Evolutionary conservation across 92 coral and sea anemone genomes (phyloP).

Genomic region (Parazoanthus atlanticus): DNA sequence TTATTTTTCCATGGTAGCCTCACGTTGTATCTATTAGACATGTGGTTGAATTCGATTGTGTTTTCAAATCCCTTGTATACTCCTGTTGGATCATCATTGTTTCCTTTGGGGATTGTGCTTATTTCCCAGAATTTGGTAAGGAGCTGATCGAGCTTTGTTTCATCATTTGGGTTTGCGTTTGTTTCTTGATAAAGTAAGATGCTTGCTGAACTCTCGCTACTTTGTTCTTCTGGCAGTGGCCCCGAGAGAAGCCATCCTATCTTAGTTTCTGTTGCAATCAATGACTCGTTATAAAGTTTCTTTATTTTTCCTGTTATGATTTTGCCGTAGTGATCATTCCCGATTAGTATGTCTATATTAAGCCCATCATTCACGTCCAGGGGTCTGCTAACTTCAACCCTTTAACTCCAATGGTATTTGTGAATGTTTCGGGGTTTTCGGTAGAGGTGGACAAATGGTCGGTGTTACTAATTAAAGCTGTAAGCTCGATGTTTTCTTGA

Average conservation of each 20-base stretch:
- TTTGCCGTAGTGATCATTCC: slow-evolving; percentile 53
- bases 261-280: slow-evolving; percentile 50
- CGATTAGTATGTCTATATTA: slow-evolving; percentile 53
- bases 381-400: slow-evolving; percentile 50
- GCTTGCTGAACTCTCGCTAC: slow-evolving; percentile 24
- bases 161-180: slow-evolving; percentile 34
- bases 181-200: slow-evolving; percentile 33
- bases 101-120: slow-evolving; percentile 45
- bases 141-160: slow-evolving; percentile 35
- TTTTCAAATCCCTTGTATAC: slow-evolving; percentile 47
- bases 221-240: slow-evolving; percentile 36
- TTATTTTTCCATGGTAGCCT: slow-evolving; percentile 56
- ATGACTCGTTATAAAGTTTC: slow-evolving; percentile 23
- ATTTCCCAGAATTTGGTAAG: slow-evolving; percentile 62
- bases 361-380: background rate
- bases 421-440: slow-evolving; percentile 8
- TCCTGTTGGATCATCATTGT: slow-evolving; percentile 30
- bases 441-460: slow-evolving; percentile 49
- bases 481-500: slow-evolving; percentile 40
- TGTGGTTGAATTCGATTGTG: slow-evolving; percentile 48
- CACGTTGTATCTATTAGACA: slow-evolving; percentile 54
- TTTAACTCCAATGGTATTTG: slow-evolving; percentile 43
- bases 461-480: slow-evolving; percentile 49
- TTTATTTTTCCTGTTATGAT: slow-evolving; percentile 42
- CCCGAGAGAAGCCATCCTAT: slow-evolving; percentile 60